Evolutionary conservation across 2,113 vertebrate genomes (phyloP).

Genomic region (Struthidea cinerea): DNA sequence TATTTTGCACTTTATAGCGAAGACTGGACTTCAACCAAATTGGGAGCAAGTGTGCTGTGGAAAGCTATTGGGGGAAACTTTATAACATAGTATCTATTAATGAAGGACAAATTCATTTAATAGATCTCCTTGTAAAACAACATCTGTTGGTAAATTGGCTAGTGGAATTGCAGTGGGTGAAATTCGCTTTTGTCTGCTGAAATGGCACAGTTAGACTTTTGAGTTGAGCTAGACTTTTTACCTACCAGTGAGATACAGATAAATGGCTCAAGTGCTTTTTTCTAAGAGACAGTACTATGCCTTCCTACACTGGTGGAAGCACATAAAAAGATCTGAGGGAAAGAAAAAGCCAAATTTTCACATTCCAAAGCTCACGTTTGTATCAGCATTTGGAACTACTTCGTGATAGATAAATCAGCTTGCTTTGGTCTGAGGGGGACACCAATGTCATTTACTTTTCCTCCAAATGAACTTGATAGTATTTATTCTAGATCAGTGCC

Average conservation of each 20-base stretch:
- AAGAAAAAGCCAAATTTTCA: neutral
- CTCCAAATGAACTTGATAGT: neutral
- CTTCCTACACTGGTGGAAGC: neutral
- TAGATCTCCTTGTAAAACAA: constrained; percentile 48
- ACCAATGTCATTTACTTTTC: neutral
- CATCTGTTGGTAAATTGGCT: constrained; percentile 50
- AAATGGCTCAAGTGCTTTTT: neutral
- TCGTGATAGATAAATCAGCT: neutral
- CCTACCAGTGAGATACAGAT: neutral
- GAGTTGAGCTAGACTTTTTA: neutral
- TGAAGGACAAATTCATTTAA: constrained; percentile 56
- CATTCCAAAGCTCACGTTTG: neutral
- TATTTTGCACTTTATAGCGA: constrained; percentile 50
- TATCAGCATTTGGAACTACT: neutral
- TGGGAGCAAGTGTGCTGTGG: constrained; percentile 23
- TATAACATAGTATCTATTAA: constrained; percentile 39
- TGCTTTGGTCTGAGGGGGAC: neutral
- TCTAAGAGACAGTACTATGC: neutral
- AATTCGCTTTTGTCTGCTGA: neutral
- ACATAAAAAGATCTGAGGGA: neutral
- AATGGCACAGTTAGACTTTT: neutral
- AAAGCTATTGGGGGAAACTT: constrained; percentile 29
- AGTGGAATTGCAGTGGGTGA: neutral
- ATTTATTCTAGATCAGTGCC: neutral
- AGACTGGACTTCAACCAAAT: constrained; percentile 43